Conservation (phyloP, 2,888 invertebrate species). For the Imbricaverruca yamaguchii region DNA sequence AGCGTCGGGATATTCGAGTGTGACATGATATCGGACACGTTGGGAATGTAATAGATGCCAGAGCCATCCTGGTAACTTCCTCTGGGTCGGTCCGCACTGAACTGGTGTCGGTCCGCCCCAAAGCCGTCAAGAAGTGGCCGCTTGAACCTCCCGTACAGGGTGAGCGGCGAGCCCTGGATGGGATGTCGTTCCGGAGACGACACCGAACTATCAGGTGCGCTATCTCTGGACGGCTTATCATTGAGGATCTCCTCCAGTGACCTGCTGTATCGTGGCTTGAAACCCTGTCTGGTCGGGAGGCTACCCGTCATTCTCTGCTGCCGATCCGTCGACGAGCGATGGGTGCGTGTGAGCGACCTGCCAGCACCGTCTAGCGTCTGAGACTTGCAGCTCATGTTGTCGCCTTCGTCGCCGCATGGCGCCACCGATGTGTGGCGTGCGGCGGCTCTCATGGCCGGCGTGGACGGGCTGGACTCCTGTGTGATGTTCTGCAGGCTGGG, state of each 20-base stretch:
- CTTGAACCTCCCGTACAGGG: constrained; percentile 44
- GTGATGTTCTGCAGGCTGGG: constrained; percentile 32
- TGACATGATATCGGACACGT: constrained; percentile 69
- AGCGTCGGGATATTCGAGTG: constrained; percentile 47
- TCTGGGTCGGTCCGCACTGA: constrained; percentile 25
- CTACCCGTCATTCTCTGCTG: constrained; percentile 57
- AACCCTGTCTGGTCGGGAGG: constrained; percentile 69
- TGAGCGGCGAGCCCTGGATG: constrained; percentile 31
- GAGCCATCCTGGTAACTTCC: constrained; percentile 52
- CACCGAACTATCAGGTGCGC: constrained; percentile 35
- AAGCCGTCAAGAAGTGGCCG: constrained; percentile 55
- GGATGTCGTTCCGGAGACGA: constrained; percentile 33
- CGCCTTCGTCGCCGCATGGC: constrained; percentile 72
- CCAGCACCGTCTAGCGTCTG: constrained; percentile 55
- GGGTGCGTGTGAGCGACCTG: constrained; percentile 34
- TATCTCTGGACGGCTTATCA: constrained; percentile 34
- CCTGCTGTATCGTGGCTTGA: constrained; percentile 52
- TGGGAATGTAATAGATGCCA: constrained; percentile 76
- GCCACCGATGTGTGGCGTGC: constrained; percentile 69
- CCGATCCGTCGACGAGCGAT: constrained; percentile 69
- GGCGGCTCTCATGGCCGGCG: constrained; percentile 69
- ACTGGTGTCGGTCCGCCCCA: constrained; percentile 26
- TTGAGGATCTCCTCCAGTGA: constrained; percentile 62
- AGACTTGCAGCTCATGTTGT: constrained; percentile 76
- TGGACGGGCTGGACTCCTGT: constrained; percentile 26